Base-by-base conservation (phyloP, 2,888 invertebrate species). In the Caenorhabditis drosophilae region DNA sequence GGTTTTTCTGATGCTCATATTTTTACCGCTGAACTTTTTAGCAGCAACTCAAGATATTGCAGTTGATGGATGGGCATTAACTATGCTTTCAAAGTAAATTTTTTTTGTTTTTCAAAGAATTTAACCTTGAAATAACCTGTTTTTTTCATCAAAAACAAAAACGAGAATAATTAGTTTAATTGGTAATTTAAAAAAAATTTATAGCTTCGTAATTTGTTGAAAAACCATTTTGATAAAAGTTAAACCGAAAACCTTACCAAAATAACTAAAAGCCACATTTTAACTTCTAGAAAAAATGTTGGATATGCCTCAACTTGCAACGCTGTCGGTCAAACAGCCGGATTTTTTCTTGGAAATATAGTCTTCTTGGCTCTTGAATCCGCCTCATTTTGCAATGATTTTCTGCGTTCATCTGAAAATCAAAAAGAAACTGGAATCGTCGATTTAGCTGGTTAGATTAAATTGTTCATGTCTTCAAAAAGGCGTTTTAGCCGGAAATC, bases 31-130 rank as follows among this genome's bases (percentile, higher is more conserved):
- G 2, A 97, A 96, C 83, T 95, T 97, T 82, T 87, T 99, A 78
- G 97, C 97, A 4, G 97, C 98, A 2, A 98, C 98, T 1, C 98
- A 99, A 87, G 98, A 99, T 85, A 96, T 98, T 81, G 97, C 95
- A 16, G 97, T 99, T 0, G 98, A 99, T 87, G 98, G 98, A 22
- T 99, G 98, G 98, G 98, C 98, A 0, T 87, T 99, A 12, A 98
- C 97, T 0, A 98, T 99, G 94, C 87, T 98, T 1, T 92, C 93
- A 82, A 91, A 92, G 89, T 92, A 83, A 62, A 73, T 20, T 4
- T 31, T 31, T 31, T 12, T 22, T 38, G 34, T 20, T n/a, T 23
- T 18, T 15, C 4, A 11, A 34, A 38, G 40, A 49, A 44, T 46
- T 22, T 3, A 26, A 26, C 22, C 25, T 26, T n/a, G 35, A 27